Evolutionary conservation across 2,113 vertebrate species (phyloP).

Genomic region (Tachycineta bicolor): DNA sequence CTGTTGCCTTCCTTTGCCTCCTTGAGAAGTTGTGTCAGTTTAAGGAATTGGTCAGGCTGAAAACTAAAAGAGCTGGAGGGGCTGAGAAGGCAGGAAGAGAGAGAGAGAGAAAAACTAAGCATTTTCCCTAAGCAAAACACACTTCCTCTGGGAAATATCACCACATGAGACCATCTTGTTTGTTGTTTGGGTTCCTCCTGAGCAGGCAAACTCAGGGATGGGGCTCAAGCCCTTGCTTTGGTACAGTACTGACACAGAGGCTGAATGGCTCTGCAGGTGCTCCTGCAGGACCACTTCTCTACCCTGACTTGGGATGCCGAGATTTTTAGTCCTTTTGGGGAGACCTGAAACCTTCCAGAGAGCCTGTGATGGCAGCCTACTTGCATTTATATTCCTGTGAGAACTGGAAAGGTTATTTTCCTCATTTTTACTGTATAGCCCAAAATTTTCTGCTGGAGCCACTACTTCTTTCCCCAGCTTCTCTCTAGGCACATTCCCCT

Average conservation of each 20-base stretch:
- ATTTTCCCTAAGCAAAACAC: background rate
- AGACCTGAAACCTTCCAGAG: background rate
- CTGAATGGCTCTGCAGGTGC: background rate
- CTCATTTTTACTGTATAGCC: background rate
- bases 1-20: background rate
- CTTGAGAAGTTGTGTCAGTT: background rate
- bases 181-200: background rate
- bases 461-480: background rate
- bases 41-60: background rate
- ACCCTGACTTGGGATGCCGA: background rate
- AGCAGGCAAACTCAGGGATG: background rate
- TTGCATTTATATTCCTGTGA: background rate
- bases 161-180: background rate
- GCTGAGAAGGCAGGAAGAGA: accelerated
- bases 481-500: background rate
- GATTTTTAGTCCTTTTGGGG: background rate
- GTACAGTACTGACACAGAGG: background rate
- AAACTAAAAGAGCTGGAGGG: background rate
- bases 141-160: background rate
- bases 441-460: background rate
- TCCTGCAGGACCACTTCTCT: background rate
- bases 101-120: background rate
- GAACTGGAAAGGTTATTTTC: background rate
- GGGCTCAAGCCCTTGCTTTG: too few relatives aligned
- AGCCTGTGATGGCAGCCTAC: background rate